Base-by-base conservation (phyloP, 2,113 vertebrate genomes). In the Choloepus hoffmanni region DNA sequence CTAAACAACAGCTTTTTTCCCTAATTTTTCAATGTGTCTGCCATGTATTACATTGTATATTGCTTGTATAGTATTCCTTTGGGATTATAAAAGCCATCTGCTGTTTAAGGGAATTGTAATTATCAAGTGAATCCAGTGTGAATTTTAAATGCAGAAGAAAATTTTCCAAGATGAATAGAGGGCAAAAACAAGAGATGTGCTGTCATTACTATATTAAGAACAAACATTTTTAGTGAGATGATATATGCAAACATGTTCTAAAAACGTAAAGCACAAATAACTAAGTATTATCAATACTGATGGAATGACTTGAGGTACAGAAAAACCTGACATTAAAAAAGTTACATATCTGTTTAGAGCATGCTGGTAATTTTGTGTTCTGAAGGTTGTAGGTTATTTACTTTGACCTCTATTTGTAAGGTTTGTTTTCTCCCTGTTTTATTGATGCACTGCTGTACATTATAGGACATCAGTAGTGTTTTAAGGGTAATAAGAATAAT, bases 81-180 rank as follows among this genome's bases (percentile, higher is more conserved):
- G 67, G 40, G 60, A 95, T 89, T 89, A 85, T 83, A 79, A 76
- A 95, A 95, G 21, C 63, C 33, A 55, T 81, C 65, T 97, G 16
- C 89, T 84, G 30, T 87, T 95, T 76, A 89, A 89, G 26, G 60
- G 53, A 77, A 36, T 95, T 83, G 65, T 73, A 90, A 78, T 96
- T 72, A 82, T 90, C 63, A 93, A 74, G 40, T 94, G 72, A 85
- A 87, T 73, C 15, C 40, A 90, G 36, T 70, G 26, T 95, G 43
- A 85, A 82, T 23, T 90, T 96, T 93, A 43, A 92, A 62, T 88
- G 68, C 11, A 77, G n/a, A 84, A 91, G 36, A 81, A 96, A 88
- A 53, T 70, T 90, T 85, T 50, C 43, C 83, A 10, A 85, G 70
- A 60, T 82, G 16, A 96, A 53, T 90, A 92, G 48, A 93, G 5